phyloP scores from a whole-genome alignment of 2,888 invertebrate genomes.

The Andrena bicolor region DNA sequence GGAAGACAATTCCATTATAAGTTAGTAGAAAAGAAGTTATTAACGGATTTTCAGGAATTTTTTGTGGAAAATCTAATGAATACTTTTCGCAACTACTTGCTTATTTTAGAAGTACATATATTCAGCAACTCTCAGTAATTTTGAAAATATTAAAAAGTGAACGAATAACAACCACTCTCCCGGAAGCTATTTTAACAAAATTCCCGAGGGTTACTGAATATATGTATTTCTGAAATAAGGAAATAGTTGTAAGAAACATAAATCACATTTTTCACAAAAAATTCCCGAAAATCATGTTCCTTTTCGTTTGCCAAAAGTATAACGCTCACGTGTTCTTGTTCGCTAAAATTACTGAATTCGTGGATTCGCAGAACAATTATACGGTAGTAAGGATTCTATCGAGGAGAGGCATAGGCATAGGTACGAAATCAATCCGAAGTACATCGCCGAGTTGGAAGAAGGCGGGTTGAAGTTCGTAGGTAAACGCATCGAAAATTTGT shows the following conservation, averaged over 20 bases:
- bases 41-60: background rate
- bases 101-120: too few relatives aligned
- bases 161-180: too few relatives aligned
- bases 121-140: too few relatives aligned
- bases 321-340: background rate
- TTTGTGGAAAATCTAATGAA: too few relatives aligned
- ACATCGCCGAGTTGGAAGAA: conserved; percentile 91
- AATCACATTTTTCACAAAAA: too few relatives aligned
- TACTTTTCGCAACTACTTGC: too few relatives aligned
- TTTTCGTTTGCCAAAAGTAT: background rate
- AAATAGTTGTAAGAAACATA: too few relatives aligned
- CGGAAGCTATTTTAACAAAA: too few relatives aligned
- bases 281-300: too few relatives aligned
- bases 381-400: conserved; percentile 91
- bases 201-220: too few relatives aligned
- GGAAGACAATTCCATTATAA: conserved; percentile 87
- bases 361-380: conserved; percentile 88
- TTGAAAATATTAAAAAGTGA: too few relatives aligned
- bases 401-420: conserved; percentile 99
- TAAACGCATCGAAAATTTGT: conserved; percentile 75
- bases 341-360: background rate
- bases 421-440: conserved; percentile 98
- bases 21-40: conserved; percentile 85
- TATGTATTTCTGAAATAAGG: too few relatives aligned
- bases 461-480: conserved; percentile 96